Base-by-base conservation (phyloP, 2,113 vertebrate species). In the Alosa alosa region DNA sequence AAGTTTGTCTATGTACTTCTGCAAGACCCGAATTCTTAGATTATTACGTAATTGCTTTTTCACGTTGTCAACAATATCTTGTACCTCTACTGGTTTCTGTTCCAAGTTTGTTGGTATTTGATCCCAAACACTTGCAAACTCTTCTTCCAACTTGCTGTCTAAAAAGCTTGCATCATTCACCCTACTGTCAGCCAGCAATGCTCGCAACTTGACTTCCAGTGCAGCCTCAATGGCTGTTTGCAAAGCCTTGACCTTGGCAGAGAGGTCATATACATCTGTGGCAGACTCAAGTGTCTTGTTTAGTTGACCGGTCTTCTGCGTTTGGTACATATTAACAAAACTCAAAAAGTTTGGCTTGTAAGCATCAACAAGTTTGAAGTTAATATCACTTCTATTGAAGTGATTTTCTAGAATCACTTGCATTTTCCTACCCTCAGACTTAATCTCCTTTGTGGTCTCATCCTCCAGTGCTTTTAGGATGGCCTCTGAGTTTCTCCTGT, bases 91-190 rank as follows among this genome's bases (percentile, higher is more conserved):
- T 81, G 89, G 84, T 20, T 87, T 88, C 50, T 92, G 89, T 13
- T 92, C 89, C 88, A 93, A 87, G 83, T 88, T 91, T 10, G 91
- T 94, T 18, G 95, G 83, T 0, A 86, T 89, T 45, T 90, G 88
- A 39, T 75, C 89, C 95, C 95, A 96, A 82, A 93, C 41, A 49
- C 15, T 72, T 39, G 92, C 93, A 94, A 96, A 96, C 86, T 94
- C 93, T 4, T 89, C 78, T 81, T 94, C 86, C 11, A 95, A 88
- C n/a, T 92, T 87, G 55, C 60, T 10, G 82, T 92, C 91, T 81
- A 91, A 57, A 25, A 93, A 60, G 5, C 92, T 82, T 52, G 31
- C 25, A 13, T 94, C 88, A 0, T 64, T 90, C 45, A 87, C 86
- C 81, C 88, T 94, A 85, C 90, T 91, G 13, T 83, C 89, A 75